These are phyloP conservation scores for Circaetus gallicus DNA, from an alignment of 2,113 vertebrate species.

Conservation along the genomic window DNA sequence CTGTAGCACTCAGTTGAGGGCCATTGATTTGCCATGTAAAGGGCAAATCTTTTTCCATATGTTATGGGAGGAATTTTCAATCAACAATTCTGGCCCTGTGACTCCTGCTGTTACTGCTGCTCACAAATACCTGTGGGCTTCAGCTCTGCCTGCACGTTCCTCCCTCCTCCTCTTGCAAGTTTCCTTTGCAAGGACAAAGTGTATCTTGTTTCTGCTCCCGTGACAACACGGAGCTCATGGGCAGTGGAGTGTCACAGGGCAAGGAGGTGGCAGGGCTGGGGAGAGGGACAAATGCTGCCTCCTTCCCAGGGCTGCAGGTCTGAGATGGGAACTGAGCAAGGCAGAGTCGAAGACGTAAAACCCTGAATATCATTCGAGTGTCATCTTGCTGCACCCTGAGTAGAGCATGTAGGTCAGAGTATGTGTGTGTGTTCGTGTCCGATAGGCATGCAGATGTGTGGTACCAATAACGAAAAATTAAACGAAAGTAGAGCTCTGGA, in stretches of 20 bases:
- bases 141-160: background rate
- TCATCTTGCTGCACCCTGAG: background rate
- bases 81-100: background rate
- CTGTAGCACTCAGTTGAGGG: constrained; percentile 30
- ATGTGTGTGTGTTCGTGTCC: accelerated
- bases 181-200: background rate
- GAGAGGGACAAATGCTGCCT: background rate
- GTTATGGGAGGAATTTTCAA: constrained; percentile 24
- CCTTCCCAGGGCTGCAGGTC: background rate
- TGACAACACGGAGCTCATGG: background rate
- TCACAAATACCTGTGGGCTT: background rate
- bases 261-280: background rate
- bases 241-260: background rate
- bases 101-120: background rate
- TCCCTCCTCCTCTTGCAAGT: background rate
- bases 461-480: background rate
- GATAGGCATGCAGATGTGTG: background rate
- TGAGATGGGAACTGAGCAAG: background rate
- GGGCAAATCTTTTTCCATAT: constrained; percentile 40
- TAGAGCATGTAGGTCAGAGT: background rate
- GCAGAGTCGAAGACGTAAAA: background rate
- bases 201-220: background rate
- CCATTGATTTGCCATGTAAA: constrained; percentile 57
- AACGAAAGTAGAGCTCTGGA: background rate
- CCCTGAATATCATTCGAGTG: background rate